Evolutionary conservation across 92 coral and sea anemone species (phyloP).

Genomic region (Palythoa caribaeorum): DNA sequence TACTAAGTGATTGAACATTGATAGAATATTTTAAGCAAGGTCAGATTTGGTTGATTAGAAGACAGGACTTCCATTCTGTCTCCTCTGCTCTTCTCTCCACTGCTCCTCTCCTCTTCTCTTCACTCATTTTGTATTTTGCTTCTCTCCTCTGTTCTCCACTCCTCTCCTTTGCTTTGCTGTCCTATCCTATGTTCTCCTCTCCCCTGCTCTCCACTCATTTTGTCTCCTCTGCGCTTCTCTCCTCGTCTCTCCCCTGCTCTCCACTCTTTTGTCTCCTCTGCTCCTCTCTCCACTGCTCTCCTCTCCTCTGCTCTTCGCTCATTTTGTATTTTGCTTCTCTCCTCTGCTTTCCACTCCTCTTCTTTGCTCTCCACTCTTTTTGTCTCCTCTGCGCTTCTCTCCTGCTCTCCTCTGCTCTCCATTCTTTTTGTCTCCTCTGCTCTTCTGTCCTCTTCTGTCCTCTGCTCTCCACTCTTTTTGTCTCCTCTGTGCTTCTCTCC

Average conservation of each 20-base stretch:
- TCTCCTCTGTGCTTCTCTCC: not conserved
- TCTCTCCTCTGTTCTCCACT: not conserved
- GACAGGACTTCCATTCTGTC: too few relatives aligned
- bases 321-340: not conserved
- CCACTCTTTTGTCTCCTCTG: not conserved
- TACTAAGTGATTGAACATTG: too few relatives aligned
- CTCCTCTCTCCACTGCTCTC: not conserved
- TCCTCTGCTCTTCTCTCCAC: not conserved
- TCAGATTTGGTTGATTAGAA: too few relatives aligned
- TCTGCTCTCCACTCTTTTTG: not conserved
- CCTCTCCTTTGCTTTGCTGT: not conserved
- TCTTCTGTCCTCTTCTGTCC: not conserved
- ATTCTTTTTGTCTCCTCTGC: not conserved
- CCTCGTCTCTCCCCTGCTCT: too few relatives aligned
- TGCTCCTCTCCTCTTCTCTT: not conserved
- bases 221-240: too few relatives aligned
- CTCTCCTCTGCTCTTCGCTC: too few relatives aligned
- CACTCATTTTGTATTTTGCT: too few relatives aligned
- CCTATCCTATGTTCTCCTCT: not conserved
- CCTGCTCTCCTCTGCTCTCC: too few relatives aligned
- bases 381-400: not conserved
- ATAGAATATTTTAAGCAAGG: too few relatives aligned
- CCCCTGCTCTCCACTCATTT: too few relatives aligned
- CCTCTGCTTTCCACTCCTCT: not conserved
- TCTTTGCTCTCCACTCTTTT: not conserved